Evolutionary conservation across 2,888 invertebrate species (phyloP).

Genomic region (Agrotis puta): DNA sequence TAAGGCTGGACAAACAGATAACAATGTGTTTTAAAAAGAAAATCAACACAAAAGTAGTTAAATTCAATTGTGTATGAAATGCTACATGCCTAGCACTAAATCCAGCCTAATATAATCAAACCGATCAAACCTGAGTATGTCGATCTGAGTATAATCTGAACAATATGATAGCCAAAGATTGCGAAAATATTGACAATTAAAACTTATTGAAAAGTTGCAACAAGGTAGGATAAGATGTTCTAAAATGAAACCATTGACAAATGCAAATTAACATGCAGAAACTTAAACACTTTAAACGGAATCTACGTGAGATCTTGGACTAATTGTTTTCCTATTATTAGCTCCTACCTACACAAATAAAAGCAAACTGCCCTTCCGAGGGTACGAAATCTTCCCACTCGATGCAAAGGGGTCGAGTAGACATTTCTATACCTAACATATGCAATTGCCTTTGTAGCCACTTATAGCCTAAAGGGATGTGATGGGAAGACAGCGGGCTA

Average conservation of each 20-base stretch:
- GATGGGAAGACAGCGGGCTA: constrained; percentile 22
- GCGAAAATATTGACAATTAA: background rate
- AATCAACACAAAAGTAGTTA: too few species aligned
- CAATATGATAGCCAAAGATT: background rate
- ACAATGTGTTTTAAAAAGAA: too few species aligned
- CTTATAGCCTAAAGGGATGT: constrained; percentile 37
- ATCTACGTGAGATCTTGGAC: background rate
- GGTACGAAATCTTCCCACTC: constrained; percentile 34
- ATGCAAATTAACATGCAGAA: too few species aligned
- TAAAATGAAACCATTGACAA: background rate
- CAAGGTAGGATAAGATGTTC: too few species aligned
- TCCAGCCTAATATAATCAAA: background rate
- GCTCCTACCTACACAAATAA: background rate
- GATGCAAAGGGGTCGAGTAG: constrained; percentile 24
- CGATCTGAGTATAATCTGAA: too few species aligned
- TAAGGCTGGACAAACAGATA: too few species aligned
- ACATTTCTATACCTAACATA: constrained; percentile 28
- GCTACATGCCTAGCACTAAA: too few species aligned
- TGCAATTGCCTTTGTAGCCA: constrained; percentile 27
- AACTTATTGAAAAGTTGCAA: background rate
- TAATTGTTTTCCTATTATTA: constrained; percentile 2
- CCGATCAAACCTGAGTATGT: background rate
- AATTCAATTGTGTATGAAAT: too few species aligned
- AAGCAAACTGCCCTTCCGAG: background rate
- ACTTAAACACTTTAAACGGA: background rate